Base-by-base conservation (phyloP, 2,797 vertebrate species). In the Gallirallus australis region DNA sequence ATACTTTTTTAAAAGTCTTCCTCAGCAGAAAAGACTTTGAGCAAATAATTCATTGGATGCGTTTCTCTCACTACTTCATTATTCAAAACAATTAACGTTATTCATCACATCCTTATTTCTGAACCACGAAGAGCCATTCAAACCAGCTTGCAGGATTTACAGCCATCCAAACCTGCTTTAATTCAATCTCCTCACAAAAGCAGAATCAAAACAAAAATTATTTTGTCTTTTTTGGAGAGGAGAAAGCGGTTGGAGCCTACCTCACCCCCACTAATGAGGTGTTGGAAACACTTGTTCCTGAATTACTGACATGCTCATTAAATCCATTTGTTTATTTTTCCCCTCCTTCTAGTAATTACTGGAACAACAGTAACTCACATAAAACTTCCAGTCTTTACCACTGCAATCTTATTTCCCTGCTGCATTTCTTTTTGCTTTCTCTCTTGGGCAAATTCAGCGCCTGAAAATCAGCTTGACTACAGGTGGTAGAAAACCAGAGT, bases 401-500 rank as follows among this genome's bases (percentile, higher is more conserved):
- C 53, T 37, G 57, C 54, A 48, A 61, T 71, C 82, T 94, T 83
- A 77, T 78, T 96, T 80, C 61, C 37, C 47, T 88, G 90, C 89
- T 87, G 71, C 20, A 48, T 80, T 94, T 61, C 45, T 47, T 54
- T 93, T 71, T 78, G 61, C 91, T 96, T 60, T 96, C 81, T 94
- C 90, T 96, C 94, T 89, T 77, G 80, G 86, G 96, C 57, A 91
- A 82, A 94, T 76, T 75, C 78, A 92, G 69, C 28, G 89, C 92
- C 85, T 83, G 93, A 82, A 96, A 96, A 96, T 71, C 95, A 93
- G 83, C 77, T 89, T 54, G 63, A 85, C 90, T 93, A 82, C 96
- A 97, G 96, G 97, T 97, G 97, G 95, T 52, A 78, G 83, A 80
- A 95, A 94, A 84, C 53, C 95, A 95, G 79, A 90, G 95, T 81